Evolutionary conservation across 2,113 vertebrate species (phyloP), one percentile per base, ranked within the genome.

Genomic region (Epinephelus fuscoguttatus): DNA sequence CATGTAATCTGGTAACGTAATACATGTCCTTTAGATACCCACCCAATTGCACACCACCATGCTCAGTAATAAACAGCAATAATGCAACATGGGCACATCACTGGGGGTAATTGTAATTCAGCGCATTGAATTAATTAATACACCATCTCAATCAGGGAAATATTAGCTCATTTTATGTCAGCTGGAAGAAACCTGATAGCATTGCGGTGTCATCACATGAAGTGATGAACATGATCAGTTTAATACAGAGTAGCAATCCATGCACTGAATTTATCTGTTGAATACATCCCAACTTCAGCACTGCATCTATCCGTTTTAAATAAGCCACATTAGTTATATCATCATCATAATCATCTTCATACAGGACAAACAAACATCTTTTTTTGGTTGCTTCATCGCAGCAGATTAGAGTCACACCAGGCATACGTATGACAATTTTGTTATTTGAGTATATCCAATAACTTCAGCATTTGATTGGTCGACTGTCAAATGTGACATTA

Each of bases 1-100:
- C 63, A 50, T 66, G 74, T 82, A 64, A 81, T 81, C 75, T 78
- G 21, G 60, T 66, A 49, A 70, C 21, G 30, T 72, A 52, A 73
- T n/a, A 49, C 45, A 76, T 74, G 42, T 74, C 42, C 56, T 47
- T 83, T 55, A 80, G 62, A 63, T 63, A 74, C 50, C 59, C n/a
- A 71, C 4, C 6, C 14, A 23, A 63, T 69, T 59, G 3, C 2
- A 47, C 33, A 53, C 15, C 27, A 23, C 7, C 2, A 55, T 17
- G 25, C 47, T 66, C 74, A 56, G 37, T 40, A 59, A 70, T 50
- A 21, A 30, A 14, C 53, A 67, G 70, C 76, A 69, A 63, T 87
- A 72, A 87, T 59, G 42, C n/a, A 71, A 67, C 68, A 30, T 19
- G 25, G 33, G 77, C 33, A 45, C 49, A 69, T 63, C 64, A 53